Base-by-base conservation (phyloP, 2,113 vertebrate genomes). In the Falco punctatus region DNA sequence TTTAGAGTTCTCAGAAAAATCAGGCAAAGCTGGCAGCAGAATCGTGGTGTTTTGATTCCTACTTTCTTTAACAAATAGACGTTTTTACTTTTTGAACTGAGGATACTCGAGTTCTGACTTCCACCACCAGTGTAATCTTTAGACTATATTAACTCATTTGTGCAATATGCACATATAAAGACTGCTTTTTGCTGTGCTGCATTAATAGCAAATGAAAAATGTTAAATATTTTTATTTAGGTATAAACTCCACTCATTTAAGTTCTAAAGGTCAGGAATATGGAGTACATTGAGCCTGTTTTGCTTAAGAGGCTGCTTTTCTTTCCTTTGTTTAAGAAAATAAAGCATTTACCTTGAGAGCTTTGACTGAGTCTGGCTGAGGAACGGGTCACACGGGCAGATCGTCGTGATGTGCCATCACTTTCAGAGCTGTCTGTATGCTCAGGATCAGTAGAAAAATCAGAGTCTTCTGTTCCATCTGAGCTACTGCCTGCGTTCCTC, bases 391-490 rank as follows among this genome's bases (percentile, higher is more conserved):
- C 98, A 1, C 99, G 99, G 69, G 99, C 99, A 2, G 99, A 99
- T 28, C 99, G 98, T 8, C 98, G 98, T 1, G 98, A 98, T 10
- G 98, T 98, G n/a, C 98, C 99, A 19, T 99, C 99, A 7, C 99
- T 99, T 93, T 99, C 99, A 5, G 99, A 99, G 95, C 99, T 99
- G 97, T 99, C 99, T 18, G 99, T 99, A 82, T 99, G 99, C 92
- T 99, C 99, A 4, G 99, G 98, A 55, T 99, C 99, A 78, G 99
- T 99, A 38, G 99, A 99, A 81, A 99, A 99, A 97, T 99, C 99
- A 0, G 99, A 99, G 98, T 99, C 99, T 98, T 99, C 99, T 0
- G 99, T 99, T 32, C 99, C 99, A 80, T 99, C 99, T 51, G 99
- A 99, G 97, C 99, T 99, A 88, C 99, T 99, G 73, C 99, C 99